Base-by-base conservation (phyloP, 2,113 vertebrate species). In the Paradoxurus hermaphroditus region DNA sequence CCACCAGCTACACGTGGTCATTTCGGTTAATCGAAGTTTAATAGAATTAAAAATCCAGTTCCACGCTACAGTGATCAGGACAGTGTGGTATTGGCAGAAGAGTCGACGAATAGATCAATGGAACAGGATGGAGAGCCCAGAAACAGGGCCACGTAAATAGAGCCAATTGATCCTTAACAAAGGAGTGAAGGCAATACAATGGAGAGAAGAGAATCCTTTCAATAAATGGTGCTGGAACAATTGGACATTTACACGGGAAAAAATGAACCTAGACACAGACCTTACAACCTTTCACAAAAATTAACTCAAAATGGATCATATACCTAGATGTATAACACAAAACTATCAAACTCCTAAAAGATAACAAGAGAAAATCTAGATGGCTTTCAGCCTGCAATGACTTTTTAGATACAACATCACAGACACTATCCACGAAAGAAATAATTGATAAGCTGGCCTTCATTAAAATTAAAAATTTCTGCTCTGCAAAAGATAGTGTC, bases 11-110 rank as follows among this genome's bases (percentile, higher is more conserved):
- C 15, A 62, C 4, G 19, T 73, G 88, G 49, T 56, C 46, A 44
- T 65, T 78, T 86, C 46, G 78, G 23, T 88, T 83, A 49, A n/a
- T 31, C 63, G 16, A 81, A 56, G 59, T 67, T 49, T 89, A 79
- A 84, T 91, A 83, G 70, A 94, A 81, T 90, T 31, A n/a, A 94
- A 95, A 92, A 72, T 94, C 53, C 16, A 79, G 6, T 59, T 90
- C 44, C 34, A 79, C 59, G n/a, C 67, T 86, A 82, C 1, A 82
- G 25, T 86, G 51, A 96, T 41, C 59, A 86, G 62, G 91, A 78
- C 19, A 31, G 36, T 44, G 29, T 56, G 36, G 3, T 63, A 56
- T 51, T 53, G 92, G 36, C 23, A 23, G 78, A 93, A 86, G 59
- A 90, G 68, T 0, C 72, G 77, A 89, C 21, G 36, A 49, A 41